Percentiles rank a stretch among this genome's conserved stretches.
Evolutionary conservation across 2,888 invertebrate species (phyloP).

Genomic region (Rhyacophila evoluta): DNA sequence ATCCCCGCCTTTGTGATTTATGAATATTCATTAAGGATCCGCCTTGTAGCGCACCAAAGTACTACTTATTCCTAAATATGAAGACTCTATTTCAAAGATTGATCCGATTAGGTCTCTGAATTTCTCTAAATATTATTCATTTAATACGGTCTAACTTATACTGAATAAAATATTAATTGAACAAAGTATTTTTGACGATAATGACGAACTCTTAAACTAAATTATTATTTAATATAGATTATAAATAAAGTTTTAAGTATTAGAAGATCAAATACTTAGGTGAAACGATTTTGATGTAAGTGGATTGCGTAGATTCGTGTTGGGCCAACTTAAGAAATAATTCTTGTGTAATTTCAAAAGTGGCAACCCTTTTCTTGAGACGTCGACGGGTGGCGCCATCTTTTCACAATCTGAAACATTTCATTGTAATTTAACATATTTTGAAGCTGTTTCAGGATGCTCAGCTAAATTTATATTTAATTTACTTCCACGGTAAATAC

Average conservation of each 20-base stretch:
- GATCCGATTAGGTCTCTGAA: too few relatives aligned
- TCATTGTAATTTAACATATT: background rate
- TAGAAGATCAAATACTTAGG: too few relatives aligned
- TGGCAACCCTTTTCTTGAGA: background rate
- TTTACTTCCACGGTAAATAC: background rate
- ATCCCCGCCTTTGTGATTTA: conserved; percentile 42
- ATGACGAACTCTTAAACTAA: too few relatives aligned
- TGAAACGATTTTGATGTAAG: background rate
- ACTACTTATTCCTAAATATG: background rate
- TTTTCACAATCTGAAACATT: background rate
- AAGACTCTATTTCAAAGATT: too few relatives aligned
- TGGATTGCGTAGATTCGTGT: background rate
- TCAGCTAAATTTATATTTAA: background rate
- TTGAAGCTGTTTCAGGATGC: background rate
- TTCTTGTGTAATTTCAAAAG: conserved; percentile 40
- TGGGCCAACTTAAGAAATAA: conserved; percentile 39
- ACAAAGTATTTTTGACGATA: too few relatives aligned
- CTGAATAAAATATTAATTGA: too few relatives aligned
- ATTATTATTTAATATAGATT: too few relatives aligned
- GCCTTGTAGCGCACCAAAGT: background rate
- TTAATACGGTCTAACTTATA: too few relatives aligned
- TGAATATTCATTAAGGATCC: conserved; percentile 49
- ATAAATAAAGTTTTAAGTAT: too few relatives aligned
- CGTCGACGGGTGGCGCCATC: background rate
- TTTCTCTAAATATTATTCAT: too few relatives aligned